Base-by-base conservation (phyloP, 2,797 vertebrate species). In the Picus viridis region DNA sequence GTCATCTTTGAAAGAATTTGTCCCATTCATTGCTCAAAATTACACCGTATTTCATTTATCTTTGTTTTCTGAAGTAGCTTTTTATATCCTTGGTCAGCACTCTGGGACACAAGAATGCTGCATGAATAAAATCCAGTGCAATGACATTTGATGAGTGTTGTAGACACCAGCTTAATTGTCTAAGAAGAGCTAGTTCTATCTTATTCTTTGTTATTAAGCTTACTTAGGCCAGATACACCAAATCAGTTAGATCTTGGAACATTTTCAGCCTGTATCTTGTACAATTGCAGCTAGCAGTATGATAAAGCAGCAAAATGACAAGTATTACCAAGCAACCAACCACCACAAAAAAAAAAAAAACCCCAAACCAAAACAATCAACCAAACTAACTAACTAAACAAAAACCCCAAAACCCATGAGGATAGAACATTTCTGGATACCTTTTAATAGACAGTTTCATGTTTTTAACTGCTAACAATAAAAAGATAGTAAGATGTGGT, bases 51-150 rank as follows among this genome's bases (percentile, higher is more conserved):
- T 95, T 88, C 27, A 71, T 64, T 11, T 65, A 81, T 65, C 92
- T 95, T 89, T 94, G 27, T 83, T 88, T 95, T 88, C 51, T 93
- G 65, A 79, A 83, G 65, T 54, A 89, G 43, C 89, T 94, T 90
- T 49, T 91, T 90, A 14, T 49, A 29, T 61, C n/a, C 26, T 79
- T 90, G 49, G 57, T 95, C 93, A 94, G 62, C 69, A 88, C 59
- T 92, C 86, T 83, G 82, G 61, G 54, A 29, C 61, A 67, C 71
- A 74, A 67, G 76, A 78, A 74, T 61, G 6, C 7, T 86, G 6
- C 74, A 45, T 61, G 69, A 88, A 71, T 92, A 95, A 94, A 43
- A 92, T 83, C 17, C 51, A 76, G 18, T 45, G 26, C 36, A 83
- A 72, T 62, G 56, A 75, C 19, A 73, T 72, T 17, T 70, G 80